phyloP scores from a whole-genome alignment of 2,113 vertebrate species.

The Serranochromis macrocephalus region DNA sequence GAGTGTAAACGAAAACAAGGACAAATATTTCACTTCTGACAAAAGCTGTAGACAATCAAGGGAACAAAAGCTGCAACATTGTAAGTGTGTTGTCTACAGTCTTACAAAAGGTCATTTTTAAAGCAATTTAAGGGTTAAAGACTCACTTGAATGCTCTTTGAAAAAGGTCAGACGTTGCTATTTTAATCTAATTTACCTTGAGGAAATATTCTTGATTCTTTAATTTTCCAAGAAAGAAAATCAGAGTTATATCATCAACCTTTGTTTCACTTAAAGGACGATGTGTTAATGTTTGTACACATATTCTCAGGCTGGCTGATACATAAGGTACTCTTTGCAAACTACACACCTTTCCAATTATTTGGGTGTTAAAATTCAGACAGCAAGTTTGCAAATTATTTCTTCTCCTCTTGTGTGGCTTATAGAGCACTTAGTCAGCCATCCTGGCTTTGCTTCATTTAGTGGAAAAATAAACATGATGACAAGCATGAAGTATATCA shows the following conservation, averaged over 20 bases:
- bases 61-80: constrained; percentile 42
- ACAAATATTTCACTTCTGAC: constrained; percentile 23
- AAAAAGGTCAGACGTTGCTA: not conserved
- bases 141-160: not conserved
- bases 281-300: not conserved
- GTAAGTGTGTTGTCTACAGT: not conserved
- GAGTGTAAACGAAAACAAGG: constrained; percentile 33
- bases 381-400: not conserved
- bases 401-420: not conserved
- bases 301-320: not conserved
- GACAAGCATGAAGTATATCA: constrained; percentile 32
- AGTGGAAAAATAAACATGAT: constrained; percentile 54
- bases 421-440: not conserved
- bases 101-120: constrained; percentile 29
- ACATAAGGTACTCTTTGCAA: not conserved
- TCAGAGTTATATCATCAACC: not conserved
- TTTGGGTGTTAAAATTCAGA: not conserved
- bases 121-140: not conserved
- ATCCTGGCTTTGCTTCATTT: constrained; percentile 21
- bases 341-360: not conserved
- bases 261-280: not conserved
- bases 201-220: not conserved
- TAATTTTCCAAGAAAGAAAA: not conserved
- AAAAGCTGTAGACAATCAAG: constrained; percentile 32
- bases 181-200: not conserved